A percentile compares a stretch with the other conserved stretches of the same genome.
Conservation (phyloP, 2,888 invertebrate species). For the Mylabris sibirica region DNA sequence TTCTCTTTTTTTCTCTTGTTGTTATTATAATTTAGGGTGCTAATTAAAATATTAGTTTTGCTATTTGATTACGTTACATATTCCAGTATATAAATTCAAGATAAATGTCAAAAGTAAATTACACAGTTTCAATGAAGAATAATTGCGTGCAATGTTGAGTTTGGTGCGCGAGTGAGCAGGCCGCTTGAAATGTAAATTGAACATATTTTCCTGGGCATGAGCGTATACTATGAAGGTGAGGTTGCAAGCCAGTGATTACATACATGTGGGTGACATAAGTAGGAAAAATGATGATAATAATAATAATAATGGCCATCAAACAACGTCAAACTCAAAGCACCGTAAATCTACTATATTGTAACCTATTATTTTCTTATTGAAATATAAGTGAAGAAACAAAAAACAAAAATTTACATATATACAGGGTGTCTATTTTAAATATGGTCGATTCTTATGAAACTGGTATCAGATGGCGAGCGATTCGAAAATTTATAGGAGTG, state of each 20-base stretch:
- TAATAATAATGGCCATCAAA: constrained; percentile 35
- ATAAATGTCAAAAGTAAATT: constrained; percentile 23
- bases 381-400: background rate
- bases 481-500: too few relatives aligned
- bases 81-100: background rate
- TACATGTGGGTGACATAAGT: constrained; percentile 37
- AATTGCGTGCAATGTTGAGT: constrained; percentile 20
- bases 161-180: background rate
- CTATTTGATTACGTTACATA: background rate
- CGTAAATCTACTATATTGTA: constrained; percentile 10
- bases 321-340: constrained; percentile 32
- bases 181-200: constrained; percentile 30
- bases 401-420: background rate
- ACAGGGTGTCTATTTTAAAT: too few relatives aligned
- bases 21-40: background rate
- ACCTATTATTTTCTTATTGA: background rate
- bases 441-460: too few relatives aligned
- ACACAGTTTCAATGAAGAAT: constrained; percentile 29
- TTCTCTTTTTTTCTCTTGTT: background rate
- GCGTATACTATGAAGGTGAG: constrained; percentile 29
- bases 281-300: constrained; percentile 33
- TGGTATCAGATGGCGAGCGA: too few relatives aligned
- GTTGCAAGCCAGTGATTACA: constrained; percentile 35
- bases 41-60: constrained; percentile 6
- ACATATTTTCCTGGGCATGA: constrained; percentile 32